These are phyloP conservation scores for Mycteria americana DNA, from an alignment of 2,797 vertebrate genomes.

Conservation along the genomic window DNA sequence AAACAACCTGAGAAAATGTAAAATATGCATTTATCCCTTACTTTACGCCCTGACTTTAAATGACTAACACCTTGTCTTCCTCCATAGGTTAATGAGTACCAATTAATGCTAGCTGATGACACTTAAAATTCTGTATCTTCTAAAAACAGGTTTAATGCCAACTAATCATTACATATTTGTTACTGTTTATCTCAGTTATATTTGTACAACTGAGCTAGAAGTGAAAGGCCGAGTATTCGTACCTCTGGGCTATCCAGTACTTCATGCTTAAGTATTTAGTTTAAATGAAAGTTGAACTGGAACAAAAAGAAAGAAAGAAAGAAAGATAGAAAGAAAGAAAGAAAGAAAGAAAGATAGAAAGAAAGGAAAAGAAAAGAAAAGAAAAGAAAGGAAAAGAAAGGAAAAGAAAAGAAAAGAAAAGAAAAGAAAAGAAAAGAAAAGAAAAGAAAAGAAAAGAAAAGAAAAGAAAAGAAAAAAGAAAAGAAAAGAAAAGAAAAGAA, in stretches of 20 bases:
- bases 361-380: too few relatives aligned
- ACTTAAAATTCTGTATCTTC: neutral
- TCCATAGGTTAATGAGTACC: neutral
- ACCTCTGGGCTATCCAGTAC: neutral
- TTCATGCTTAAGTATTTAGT: neutral
- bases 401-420: too few relatives aligned
- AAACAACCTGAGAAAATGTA: neutral
- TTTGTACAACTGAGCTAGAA: neutral
- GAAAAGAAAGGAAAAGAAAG: too few relatives aligned
- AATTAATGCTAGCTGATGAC: neutral
- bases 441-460: too few relatives aligned
- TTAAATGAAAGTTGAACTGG: neutral
- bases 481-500: too few relatives aligned
- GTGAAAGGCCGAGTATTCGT: neutral
- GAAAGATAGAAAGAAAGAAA: too few relatives aligned
- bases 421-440: too few relatives aligned
- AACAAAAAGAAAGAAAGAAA: neutral
- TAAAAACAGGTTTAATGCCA: neutral
- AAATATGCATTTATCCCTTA: neutral
- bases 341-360: too few relatives aligned
- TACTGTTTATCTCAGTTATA: neutral
- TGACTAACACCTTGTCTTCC: neutral
- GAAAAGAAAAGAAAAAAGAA: too few relatives aligned
- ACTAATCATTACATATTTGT: neutral
- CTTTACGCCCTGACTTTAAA: neutral